Base-by-base conservation (phyloP, 2,113 vertebrate genomes). In the Nansenia antarctica region DNA sequence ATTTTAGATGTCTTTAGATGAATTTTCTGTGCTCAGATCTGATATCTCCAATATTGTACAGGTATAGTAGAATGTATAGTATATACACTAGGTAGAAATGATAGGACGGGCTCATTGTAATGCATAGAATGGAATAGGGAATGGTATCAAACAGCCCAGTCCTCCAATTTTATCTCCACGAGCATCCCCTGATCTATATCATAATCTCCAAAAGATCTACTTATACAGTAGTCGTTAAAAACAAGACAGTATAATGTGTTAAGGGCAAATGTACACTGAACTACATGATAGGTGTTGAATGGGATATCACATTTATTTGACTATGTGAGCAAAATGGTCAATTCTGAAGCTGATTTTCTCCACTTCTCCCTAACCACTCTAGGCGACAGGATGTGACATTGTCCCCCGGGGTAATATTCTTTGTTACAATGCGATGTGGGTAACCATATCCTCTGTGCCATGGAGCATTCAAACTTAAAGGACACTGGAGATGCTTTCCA, bases 1-100 rank as follows among this genome's bases (percentile, higher is more conserved):
- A 70, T 58, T 85, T 77, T 82, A 52, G 72, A n/a, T 62, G 76
- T 82, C 73, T 81, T 11, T 76, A n/a, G n/a, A n/a, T n/a, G n/a
- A n/a, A n/a, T n/a, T n/a, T n/a, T n/a, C n/a, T n/a, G n/a, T n/a
- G n/a, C n/a, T n/a, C n/a, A n/a, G n/a, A n/a, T n/a, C n/a, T n/a
- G n/a, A n/a, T n/a, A n/a, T n/a, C n/a, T n/a, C n/a, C n/a, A n/a
- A n/a, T n/a, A n/a, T n/a, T n/a, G n/a, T n/a, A n/a, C n/a, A n/a
- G n/a, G n/a, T n/a, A n/a, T n/a, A n/a, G n/a, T n/a, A n/a, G n/a
- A n/a, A n/a, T n/a, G n/a, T n/a, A n/a, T n/a, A n/a, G n/a, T n/a
- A n/a, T n/a, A n/a, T n/a, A n/a, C n/a, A n/a, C n/a, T n/a, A n/a
- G n/a, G n/a, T n/a, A n/a, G n/a, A n/a, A n/a, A n/a, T n/a, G n/a